Percentiles rank a stretch among this genome's conserved stretches.
Conservation (phyloP, 2,888 invertebrate species). For the Helobdella robusta region DNA sequence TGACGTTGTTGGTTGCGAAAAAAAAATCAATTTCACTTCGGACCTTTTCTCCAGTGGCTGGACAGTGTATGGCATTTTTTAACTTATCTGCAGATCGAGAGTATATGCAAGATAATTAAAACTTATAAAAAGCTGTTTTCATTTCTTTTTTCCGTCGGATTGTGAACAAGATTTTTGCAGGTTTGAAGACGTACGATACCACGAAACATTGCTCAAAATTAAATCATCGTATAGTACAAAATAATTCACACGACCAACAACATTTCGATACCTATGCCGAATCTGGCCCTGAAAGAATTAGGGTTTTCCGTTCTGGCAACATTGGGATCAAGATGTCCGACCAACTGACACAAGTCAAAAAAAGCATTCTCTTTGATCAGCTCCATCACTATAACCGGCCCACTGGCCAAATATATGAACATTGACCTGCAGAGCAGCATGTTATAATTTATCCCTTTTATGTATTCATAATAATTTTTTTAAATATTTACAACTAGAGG, state of each 20-base stretch:
- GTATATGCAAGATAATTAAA: no score
- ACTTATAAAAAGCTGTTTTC: no score
- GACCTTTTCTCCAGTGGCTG: slow-evolving; percentile 56
- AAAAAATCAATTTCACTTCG: slow-evolving; percentile 50
- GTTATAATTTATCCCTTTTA: not conserved
- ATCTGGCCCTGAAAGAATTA: slow-evolving; percentile 42
- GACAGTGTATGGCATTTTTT: slow-evolving; percentile 55
- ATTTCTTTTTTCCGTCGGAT: not conserved
- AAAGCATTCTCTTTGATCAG: slow-evolving; percentile 65
- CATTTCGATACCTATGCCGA: slow-evolving; percentile 42
- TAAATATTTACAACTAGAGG: not conserved
- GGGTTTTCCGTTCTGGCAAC: slow-evolving; percentile 41
- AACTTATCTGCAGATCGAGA: slow-evolving; percentile 37
- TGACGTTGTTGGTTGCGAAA: slow-evolving; percentile 43
- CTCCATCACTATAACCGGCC: slow-evolving; percentile 64
- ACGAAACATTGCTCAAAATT: no score
- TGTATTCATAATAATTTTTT: no score
- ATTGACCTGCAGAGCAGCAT: slow-evolving; percentile 45
- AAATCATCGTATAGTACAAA: no score
- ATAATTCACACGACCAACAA: no score
- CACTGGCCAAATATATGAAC: slow-evolving; percentile 60
- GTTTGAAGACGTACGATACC: no score
- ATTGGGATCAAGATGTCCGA: slow-evolving; percentile 53
- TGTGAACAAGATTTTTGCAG: no score
- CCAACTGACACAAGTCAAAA: slow-evolving; percentile 54